Evolutionary conservation across 37 sponge, comb jelly and placozoan species (phyloP).

Genomic region (Crambe crambe): DNA sequence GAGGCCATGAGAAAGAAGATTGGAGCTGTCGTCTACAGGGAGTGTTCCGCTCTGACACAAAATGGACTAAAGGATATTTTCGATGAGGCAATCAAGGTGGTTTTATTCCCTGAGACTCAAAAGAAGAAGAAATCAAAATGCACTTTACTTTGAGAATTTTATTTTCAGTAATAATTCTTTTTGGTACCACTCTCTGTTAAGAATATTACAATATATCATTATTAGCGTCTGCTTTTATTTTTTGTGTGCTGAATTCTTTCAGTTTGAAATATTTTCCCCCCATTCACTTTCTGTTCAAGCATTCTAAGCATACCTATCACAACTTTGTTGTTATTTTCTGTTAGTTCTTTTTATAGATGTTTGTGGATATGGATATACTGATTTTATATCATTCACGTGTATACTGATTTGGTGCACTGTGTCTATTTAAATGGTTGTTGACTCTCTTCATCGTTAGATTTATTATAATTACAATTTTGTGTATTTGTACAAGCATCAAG

Average conservation of each 20-base stretch:
- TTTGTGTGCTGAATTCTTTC: neutral
- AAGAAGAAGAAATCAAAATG: constrained; percentile 67
- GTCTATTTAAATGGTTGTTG: too few relatives aligned
- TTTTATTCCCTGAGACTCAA: constrained; percentile 71
- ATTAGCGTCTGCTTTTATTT: neutral
- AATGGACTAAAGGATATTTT: constrained; percentile 89
- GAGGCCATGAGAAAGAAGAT: constrained; percentile 81
- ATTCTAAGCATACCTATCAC: too few relatives aligned
- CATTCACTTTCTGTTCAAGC: neutral
- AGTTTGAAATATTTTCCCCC: neutral
- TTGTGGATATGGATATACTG: too few relatives aligned
- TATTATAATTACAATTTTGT: too few relatives aligned
- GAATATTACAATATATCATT: neutral
- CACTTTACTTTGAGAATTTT: constrained; percentile 41
- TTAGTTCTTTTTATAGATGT: too few relatives aligned
- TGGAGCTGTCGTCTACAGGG: constrained; percentile 71
- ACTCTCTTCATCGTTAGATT: too few relatives aligned
- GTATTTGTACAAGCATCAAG: too few relatives aligned
- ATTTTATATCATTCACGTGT: too few relatives aligned
- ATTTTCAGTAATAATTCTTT: neutral
- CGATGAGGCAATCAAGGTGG: constrained; percentile 89
- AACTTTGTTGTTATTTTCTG: too few relatives aligned
- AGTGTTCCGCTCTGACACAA: constrained; percentile 90
- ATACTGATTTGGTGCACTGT: too few relatives aligned
- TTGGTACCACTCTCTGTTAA: neutral